phyloP scores from a whole-genome alignment of 2,888 invertebrate genomes.

The Nudaria mundana region DNA sequence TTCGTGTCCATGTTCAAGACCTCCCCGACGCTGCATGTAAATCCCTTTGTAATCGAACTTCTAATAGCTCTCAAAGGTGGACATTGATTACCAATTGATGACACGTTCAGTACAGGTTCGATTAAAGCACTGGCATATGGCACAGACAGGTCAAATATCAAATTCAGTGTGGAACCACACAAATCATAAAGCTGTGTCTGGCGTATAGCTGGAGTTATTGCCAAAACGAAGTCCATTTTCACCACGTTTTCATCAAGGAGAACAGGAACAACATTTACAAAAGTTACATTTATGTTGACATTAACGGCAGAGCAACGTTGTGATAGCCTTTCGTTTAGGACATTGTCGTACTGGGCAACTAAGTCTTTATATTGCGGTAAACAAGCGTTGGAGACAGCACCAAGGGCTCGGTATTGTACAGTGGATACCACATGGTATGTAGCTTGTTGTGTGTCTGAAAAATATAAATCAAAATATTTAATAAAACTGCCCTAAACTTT shows the following conservation, averaged over 20 bases:
- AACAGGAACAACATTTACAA: conserved; percentile 90
- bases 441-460: conserved; percentile 94
- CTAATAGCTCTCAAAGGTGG: conserved; percentile 93
- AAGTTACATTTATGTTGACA: conserved; percentile 96
- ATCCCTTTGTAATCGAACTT: conserved; percentile 92
- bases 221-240: conserved; percentile 93
- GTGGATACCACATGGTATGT: conserved; percentile 94
- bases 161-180: conserved; percentile 95
- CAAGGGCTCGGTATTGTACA: conserved; percentile 93
- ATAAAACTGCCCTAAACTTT: no score
- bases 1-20: conserved; percentile 96
- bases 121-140: conserved; percentile 95
- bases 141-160: conserved; percentile 96
- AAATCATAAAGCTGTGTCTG: conserved; percentile 96
- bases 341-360: conserved; percentile 88
- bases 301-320: conserved; percentile 97
- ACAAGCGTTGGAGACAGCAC: conserved; percentile 92
- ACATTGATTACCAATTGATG: conserved; percentile 95
- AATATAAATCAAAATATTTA: conserved; percentile 35
- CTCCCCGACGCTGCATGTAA: conserved; percentile 96
- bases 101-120: conserved; percentile 93
- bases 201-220: conserved; percentile 92
- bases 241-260: conserved; percentile 93
- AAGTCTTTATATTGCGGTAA: conserved; percentile 92
- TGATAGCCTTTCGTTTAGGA: conserved; percentile 90